Conservation (phyloP, 2,888 invertebrate species). For the Synergus japonicus region DNA sequence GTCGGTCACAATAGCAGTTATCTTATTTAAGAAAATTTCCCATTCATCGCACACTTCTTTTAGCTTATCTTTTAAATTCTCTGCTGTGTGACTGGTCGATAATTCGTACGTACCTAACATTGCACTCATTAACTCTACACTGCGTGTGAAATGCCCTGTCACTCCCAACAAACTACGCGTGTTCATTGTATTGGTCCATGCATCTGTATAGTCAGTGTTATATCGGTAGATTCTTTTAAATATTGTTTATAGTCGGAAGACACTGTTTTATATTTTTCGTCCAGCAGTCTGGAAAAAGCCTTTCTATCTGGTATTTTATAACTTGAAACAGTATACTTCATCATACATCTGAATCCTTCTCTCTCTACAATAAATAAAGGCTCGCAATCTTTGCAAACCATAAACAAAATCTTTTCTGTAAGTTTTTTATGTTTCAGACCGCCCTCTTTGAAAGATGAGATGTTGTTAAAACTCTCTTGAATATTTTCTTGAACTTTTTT, state of each 20-base stretch:
- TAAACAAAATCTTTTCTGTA: no score
- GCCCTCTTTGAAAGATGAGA: no score
- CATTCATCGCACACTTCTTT: background rate
- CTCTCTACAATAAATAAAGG: no score
- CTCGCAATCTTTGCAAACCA: no score
- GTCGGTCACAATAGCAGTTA: background rate
- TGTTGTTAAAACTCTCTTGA: no score
- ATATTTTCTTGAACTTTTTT: no score
- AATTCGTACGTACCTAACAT: background rate
- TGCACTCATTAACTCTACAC: background rate
- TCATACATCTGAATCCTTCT: no score
- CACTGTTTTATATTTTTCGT: background rate
- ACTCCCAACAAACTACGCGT: background rate
- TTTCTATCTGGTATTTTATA: no score
- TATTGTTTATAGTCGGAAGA: no score
- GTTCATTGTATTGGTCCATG: background rate
- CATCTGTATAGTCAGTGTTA: slow-evolving; percentile 1
- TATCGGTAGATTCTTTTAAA: background rate
- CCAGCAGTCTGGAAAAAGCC: background rate
- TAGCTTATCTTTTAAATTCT: background rate
- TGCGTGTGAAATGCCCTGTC: background rate
- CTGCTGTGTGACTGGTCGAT: background rate
- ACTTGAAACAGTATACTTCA: no score
- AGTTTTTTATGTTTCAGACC: no score
- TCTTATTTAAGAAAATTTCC: background rate